These are phyloP conservation scores for Anaspis maculata DNA, from an alignment of 2,888 invertebrate genomes.

Conservation along the genomic window DNA sequence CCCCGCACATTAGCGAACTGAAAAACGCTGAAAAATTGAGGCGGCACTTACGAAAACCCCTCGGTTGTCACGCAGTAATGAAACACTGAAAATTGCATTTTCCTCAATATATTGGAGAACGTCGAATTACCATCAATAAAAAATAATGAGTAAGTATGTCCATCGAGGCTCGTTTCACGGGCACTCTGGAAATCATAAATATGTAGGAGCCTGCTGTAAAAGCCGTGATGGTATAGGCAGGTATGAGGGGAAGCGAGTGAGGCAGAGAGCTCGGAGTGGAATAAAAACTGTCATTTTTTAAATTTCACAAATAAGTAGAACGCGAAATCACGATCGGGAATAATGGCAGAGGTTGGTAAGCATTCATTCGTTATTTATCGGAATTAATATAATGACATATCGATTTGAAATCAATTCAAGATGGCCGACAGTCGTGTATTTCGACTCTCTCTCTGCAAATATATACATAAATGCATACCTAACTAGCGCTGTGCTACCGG, in stretches of 20 bases:
- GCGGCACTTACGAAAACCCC: too few relatives aligned
- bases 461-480: conserved; percentile 36
- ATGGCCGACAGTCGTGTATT: conserved; percentile 29
- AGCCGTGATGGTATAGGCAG: conserved; percentile 8
- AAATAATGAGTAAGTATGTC: conserved; percentile 20
- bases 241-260: conserved; percentile 1
- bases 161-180: conserved; percentile 20
- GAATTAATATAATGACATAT: conserved; percentile 40
- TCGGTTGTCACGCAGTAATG: too few relatives aligned
- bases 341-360: conserved; percentile 27
- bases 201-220: conserved; percentile 18
- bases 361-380: conserved; percentile 31
- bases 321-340: conserved; percentile 23
- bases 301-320: conserved; percentile 20
- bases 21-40: too few relatives aligned
- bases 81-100: conserved; percentile 15
- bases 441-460: conserved; percentile 29
- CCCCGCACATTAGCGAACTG: too few relatives aligned
- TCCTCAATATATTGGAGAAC: conserved; percentile 17
- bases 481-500: conserved; percentile 32
- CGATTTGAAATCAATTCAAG: conserved; percentile 37
- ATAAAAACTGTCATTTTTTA: conserved; percentile 20
- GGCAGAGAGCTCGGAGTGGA: conserved; percentile 9
- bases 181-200: conserved; percentile 21
- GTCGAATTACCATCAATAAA: conserved; percentile 20